Evolutionary conservation across 2,797 vertebrate species (phyloP).

Genomic region (Hoplostethus atlanticus): DNA sequence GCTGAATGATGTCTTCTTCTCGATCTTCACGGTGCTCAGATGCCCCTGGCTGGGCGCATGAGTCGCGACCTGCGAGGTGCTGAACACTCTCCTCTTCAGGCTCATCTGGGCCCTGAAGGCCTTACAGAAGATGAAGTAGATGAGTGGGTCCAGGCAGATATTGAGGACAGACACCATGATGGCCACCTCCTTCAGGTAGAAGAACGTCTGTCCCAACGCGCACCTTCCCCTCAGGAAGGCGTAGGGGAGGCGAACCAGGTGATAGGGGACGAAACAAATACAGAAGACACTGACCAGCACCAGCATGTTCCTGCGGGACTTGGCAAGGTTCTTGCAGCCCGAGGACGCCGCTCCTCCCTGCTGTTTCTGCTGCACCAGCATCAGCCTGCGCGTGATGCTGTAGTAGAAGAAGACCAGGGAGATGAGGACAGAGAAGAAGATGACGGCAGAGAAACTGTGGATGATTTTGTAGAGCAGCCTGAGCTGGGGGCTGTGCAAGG

Average conservation of each 20-base stretch:
- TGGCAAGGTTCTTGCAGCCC: conserved; percentile 58
- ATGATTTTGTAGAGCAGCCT: conserved; percentile 54
- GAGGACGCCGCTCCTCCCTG: background rate
- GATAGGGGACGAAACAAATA: conserved; percentile 83
- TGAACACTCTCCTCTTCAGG: background rate
- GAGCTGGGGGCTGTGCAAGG: conserved; percentile 42
- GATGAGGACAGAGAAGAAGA: conserved; percentile 71
- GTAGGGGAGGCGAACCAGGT: conserved; percentile 78
- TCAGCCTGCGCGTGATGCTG: conserved; percentile 61
- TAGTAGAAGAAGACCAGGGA: conserved; percentile 76
- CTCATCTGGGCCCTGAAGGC: conserved; percentile 70
- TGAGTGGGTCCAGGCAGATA: conserved; percentile 81
- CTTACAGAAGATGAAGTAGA: conserved; percentile 83
- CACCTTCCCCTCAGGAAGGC: conserved; percentile 31
- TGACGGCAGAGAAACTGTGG: conserved; percentile 51
- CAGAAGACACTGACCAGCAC: conserved; percentile 80
- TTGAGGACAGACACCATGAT: conserved; percentile 75
- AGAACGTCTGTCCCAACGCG: conserved; percentile 19
- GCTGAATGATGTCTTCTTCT: conserved; percentile 17
- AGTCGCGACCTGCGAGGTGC: fast-evolving
- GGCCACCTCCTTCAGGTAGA: conserved; percentile 74
- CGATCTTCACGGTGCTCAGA: background rate
- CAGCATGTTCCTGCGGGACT: conserved; percentile 76
- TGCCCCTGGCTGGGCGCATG: background rate
- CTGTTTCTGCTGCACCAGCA: conserved; percentile 31